A percentile compares a stretch with the other conserved stretches of the same genome.
phyloP scores from a whole-genome alignment of 2,888 invertebrate species.

The Keiferia lycopersicella region DNA sequence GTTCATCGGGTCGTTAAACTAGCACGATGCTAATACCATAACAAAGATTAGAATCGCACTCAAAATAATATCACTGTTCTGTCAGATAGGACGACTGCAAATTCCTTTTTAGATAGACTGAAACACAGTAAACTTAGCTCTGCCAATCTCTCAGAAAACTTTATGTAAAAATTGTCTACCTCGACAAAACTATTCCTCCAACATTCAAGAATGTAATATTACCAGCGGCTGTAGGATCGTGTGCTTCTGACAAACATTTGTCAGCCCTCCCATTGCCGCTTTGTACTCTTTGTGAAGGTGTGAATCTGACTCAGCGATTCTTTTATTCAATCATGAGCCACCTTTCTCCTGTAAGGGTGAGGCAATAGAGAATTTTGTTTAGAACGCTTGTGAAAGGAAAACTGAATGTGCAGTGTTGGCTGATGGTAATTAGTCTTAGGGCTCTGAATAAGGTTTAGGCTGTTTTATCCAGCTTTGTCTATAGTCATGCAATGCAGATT shows the following conservation, averaged over 20 bases:
- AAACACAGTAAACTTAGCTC: no score
- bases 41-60: no score
- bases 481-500: no score
- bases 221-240: background rate
- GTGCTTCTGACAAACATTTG: conserved; percentile 33
- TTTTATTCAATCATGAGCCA: conserved; percentile 30
- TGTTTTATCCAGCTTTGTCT: no score
- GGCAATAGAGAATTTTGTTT: conserved; percentile 12
- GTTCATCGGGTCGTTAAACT: no score
- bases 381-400: conserved; percentile 2
- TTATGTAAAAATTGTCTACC: background rate
- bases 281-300: conserved; percentile 31
- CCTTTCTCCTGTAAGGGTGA: conserved; percentile 17
- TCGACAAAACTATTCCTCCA: conserved; percentile 6
- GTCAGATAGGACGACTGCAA: no score
- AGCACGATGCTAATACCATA: no score
- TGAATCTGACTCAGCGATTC: conserved; percentile 28
- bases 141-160: background rate
- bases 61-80: no score
- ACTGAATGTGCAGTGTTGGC: background rate
- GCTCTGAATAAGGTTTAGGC: no score
- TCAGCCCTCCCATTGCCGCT: conserved; percentile 30
- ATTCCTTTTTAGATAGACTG: no score
- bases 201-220: conserved; percentile 10
- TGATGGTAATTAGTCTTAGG: no score